Conservation (phyloP, 2,797 vertebrate genomes). For the Eremophila alpestris region DNA sequence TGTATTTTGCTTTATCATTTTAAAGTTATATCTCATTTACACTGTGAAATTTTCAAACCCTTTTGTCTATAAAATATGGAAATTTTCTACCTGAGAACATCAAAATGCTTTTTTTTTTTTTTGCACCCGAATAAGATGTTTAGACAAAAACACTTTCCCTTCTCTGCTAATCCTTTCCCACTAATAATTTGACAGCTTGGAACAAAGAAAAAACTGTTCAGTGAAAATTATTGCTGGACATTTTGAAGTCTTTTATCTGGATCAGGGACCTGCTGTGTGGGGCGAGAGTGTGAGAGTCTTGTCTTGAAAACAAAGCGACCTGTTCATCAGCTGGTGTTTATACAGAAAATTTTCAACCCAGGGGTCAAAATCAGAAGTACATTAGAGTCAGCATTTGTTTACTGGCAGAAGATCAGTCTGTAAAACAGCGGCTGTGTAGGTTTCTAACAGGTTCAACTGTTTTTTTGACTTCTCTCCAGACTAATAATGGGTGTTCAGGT, state of each 20-base stretch:
- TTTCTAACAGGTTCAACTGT: constrained; percentile 35
- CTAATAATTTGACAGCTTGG: constrained; percentile 21
- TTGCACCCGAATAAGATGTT: not conserved
- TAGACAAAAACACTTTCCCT: not conserved
- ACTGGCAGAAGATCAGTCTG: constrained; percentile 42
- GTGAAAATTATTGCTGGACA: constrained; percentile 47
- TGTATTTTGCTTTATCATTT: not conserved
- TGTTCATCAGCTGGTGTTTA: constrained; percentile 43
- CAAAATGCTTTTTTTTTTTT: not conserved
- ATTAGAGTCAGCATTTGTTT: constrained; percentile 46
- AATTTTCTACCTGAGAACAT: not conserved
- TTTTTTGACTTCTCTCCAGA: constrained; percentile 35
- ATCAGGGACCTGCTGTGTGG: constrained; percentile 38
- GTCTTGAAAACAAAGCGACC: constrained; percentile 43
- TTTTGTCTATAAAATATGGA: not conserved
- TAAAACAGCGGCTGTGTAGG: not conserved
- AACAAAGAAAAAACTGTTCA: constrained; percentile 51
- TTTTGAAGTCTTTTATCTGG: constrained; percentile 53
- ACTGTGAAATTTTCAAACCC: not conserved
- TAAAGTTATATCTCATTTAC: not conserved
- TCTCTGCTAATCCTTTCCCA: constrained; percentile 23
- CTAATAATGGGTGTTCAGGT: not conserved
- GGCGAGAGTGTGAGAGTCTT: not conserved
- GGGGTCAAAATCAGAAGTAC: constrained; percentile 24
- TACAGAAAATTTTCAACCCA: constrained; percentile 19